Evolutionary conservation across 1,140 invertebrate genomes (phyloP).

Genomic region (Brevipalpus yothersi): DNA sequence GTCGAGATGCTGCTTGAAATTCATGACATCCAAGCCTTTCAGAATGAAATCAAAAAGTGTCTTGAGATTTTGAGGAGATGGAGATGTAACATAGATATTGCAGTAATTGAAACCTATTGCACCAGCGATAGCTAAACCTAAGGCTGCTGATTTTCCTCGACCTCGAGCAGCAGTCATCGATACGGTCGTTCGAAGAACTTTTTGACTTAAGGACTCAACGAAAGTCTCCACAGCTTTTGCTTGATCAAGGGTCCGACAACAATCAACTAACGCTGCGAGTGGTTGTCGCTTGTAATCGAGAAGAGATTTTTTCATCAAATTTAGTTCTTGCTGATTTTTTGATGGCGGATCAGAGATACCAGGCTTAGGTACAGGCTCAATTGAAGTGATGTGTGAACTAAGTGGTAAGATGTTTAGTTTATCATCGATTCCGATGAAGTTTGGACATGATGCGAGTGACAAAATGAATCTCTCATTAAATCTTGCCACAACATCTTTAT

Average conservation of each 20-base stretch:
- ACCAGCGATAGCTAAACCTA: conserved; percentile 65
- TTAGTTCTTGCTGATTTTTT: conserved; percentile 28
- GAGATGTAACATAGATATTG: conserved; percentile 93
- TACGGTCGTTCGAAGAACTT: conserved; percentile 62
- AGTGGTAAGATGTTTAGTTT: conserved; percentile 71
- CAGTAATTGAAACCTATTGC: conserved; percentile 57
- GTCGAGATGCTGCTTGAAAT: conserved; percentile 68
- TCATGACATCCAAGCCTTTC: conserved; percentile 80
- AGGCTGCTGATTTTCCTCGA: conserved; percentile 86
- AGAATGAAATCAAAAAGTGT: conserved; percentile 94
- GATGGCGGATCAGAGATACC: conserved; percentile 19
- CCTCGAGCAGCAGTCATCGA: conserved; percentile 87
- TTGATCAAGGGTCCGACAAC: conserved; percentile 71
- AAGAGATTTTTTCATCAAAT: conserved; percentile 43
- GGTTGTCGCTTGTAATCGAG: conserved; percentile 46
- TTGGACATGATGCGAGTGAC: conserved; percentile 59
- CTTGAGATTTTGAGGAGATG: conserved; percentile 91
- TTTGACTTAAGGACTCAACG: conserved; percentile 83
- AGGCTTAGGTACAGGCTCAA: conserved; percentile 31
- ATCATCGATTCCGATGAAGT: conserved; percentile 72
- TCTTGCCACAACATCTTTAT: conserved; percentile 57
- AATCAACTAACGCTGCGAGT: conserved; percentile 60
- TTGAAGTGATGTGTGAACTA: conserved; percentile 57
- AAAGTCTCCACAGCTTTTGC: conserved; percentile 76
- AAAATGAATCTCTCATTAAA: conserved; percentile 92